Conservation (phyloP, 2,797 vertebrate genomes). For the Phoeniculus purpureus region DNA sequence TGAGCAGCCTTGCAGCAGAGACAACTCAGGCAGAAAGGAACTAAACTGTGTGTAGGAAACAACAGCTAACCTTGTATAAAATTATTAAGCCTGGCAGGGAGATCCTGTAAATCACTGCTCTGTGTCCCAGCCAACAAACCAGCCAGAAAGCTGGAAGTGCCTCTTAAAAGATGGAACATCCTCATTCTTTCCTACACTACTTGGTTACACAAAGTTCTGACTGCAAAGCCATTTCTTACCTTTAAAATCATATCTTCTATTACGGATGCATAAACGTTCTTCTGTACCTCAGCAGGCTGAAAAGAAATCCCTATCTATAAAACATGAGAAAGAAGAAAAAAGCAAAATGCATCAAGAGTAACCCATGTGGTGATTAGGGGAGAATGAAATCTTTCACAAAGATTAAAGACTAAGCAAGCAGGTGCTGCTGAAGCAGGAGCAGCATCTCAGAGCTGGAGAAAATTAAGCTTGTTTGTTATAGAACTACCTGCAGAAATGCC, state of each 20-base stretch:
- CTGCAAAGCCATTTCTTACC: slow-evolving; percentile 74
- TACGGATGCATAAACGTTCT: slow-evolving; percentile 89
- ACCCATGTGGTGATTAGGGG: not conserved
- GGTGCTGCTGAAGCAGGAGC: not conserved
- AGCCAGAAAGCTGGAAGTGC: not conserved
- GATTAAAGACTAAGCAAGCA: not conserved
- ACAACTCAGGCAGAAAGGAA: not conserved
- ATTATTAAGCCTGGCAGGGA: not conserved
- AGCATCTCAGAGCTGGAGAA: not conserved
- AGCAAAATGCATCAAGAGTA: not conserved
- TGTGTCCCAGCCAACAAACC: not conserved
- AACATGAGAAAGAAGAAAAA: not conserved
- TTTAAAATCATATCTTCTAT: slow-evolving; percentile 96
- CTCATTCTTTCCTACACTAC: not conserved
- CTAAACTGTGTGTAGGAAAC: not conserved
- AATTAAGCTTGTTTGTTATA: not conserved
- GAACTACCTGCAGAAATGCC: not conserved
- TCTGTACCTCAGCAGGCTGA: slow-evolving; percentile 91
- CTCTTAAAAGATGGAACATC: not conserved
- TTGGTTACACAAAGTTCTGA: not conserved
- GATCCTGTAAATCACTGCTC: not conserved
- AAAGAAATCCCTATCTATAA: slow-evolving; percentile 90
- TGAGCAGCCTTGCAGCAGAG: not conserved
- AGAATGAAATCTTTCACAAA: not conserved
- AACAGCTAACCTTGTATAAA: not conserved